Base-by-base conservation (phyloP, 1,140 invertebrate species). In the Caenorhabditis latens region DNA sequence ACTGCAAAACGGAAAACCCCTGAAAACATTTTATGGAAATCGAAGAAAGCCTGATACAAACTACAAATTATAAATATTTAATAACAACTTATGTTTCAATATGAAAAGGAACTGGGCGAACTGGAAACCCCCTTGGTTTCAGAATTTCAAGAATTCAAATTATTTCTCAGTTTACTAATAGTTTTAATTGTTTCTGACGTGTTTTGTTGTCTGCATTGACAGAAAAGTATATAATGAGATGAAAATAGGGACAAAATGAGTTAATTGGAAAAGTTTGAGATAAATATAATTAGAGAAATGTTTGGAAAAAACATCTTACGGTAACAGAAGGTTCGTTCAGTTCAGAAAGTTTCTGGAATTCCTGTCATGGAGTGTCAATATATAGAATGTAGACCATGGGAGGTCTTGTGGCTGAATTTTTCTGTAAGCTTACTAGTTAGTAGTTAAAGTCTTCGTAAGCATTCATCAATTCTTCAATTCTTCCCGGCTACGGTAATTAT, bases 121-220 rank as follows among this genome's bases (percentile, higher is more conserved):
- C 21, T 32, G 1, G 21, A 11, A 63, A 32, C 6, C 19, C n/a
- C 61, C 61, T 24, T 63, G 32, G 2, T 63, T 32, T 63, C 61
- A 13, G 14, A 4, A 9, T 43, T 43, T 71, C 4, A 71, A 43
- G 14, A 43, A 24, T 19, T 9, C 4, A 5, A 16, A 24, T 71
- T 43, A 43, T 6, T 71, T 19, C n/a, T 63, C n/a, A 24, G 16
- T 58, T 63, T 32, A 63, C 11, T 32, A 63, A 63, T 63, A 21
- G 32, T 32, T 19, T 53, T 63, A 32, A 63, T 32, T 8, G 11
- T n/a, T n/a, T 46, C 65, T 71, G 65, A 71, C 65, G 65, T 71
- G 2, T 71, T 71, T 71, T 71, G 65, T 71, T 71, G 43, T 46
- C 65, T 71, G 61, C 61, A 63, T 24, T 63, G 42, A 19, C 8